Conservation (phyloP, 2,113 vertebrate species). For the Phylloscopus trochilus region DNA sequence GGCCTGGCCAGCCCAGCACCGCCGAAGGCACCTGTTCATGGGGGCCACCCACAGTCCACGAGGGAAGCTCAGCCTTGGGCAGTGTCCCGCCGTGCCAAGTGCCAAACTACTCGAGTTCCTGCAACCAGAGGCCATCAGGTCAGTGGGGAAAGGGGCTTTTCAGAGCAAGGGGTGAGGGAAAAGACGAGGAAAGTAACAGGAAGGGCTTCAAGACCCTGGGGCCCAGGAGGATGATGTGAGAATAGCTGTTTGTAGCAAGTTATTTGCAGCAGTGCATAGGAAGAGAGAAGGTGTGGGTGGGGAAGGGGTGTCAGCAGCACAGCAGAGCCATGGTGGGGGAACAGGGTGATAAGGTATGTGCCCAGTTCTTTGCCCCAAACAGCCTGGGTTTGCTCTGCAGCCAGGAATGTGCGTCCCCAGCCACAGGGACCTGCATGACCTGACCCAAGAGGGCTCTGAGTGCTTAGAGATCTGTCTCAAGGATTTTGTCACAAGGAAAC, state of each 20-base stretch:
- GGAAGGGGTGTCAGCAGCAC: background rate
- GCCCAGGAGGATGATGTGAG: background rate
- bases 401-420: background rate
- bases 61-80: background rate
- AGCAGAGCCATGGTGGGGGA: fast-evolving
- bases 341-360: background rate
- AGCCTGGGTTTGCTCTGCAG: background rate
- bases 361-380: background rate
- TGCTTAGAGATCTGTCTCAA: background rate
- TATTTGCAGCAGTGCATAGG: background rate
- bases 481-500: background rate
- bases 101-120: slow-evolving; percentile 12
- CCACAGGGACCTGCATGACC: background rate
- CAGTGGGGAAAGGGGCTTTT: background rate
- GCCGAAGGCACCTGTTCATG: background rate
- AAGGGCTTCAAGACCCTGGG: background rate
- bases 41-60: background rate
- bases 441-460: background rate
- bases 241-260: background rate
- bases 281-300: background rate
- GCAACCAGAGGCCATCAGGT: background rate
- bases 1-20: fast-evolving
- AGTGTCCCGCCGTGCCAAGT: background rate
- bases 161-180: background rate
- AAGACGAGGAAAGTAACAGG: background rate